Evolutionary conservation across 2,113 vertebrate genomes (phyloP), one percentile per base, ranked within the genome.

Genomic region (Zosterops hypoxanthus): DNA sequence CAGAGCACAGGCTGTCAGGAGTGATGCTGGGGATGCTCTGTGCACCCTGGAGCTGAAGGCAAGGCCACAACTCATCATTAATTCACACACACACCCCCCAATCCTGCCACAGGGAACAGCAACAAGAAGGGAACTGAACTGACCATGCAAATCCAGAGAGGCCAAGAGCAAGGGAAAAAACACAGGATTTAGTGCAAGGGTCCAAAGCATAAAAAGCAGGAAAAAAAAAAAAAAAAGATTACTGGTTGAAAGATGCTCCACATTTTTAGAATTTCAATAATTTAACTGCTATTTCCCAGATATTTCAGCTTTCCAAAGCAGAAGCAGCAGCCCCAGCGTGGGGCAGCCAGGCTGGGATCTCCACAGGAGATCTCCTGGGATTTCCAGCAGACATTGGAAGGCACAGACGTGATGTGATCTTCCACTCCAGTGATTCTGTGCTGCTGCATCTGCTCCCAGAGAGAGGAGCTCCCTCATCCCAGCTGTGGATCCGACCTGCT

Each of bases 201-300:
- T 44, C 14, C 2, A 14, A 56, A 16, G 6, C 5, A 2, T 11
- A n/a, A 41, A 31, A 20, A 12, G 2, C 5, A 24, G n/a, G 12
- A 39, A 36, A 26, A 33, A 26, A 14, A 14, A 6, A 46, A 17
- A 3, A 24, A 26, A 16, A 0, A 9, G 7, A 42, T 29, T 8
- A 2, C 21, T 26, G 19, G 6, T 6, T 36, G 34, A 36, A 85
- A 82, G 33, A n/a, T 8, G 11, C 20, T n/a, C 19, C 55, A 39
- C 4, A 0, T 23, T n/a, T 31, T 22, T 24, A 25, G 18, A 22
- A 16, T 9, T 36, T 9, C 24, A 81, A 69, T 6, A 20, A 33
- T 29, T 80, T 15, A 17, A 33, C 0, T 13, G 29, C 0, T 34
- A 5, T 25, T 84, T 80, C 39, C 46, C 11, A 12, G 19, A 2